These are phyloP conservation scores for Enteromius treurensis DNA, from an alignment of 2,797 vertebrate genomes.

Conservation along the genomic window DNA sequence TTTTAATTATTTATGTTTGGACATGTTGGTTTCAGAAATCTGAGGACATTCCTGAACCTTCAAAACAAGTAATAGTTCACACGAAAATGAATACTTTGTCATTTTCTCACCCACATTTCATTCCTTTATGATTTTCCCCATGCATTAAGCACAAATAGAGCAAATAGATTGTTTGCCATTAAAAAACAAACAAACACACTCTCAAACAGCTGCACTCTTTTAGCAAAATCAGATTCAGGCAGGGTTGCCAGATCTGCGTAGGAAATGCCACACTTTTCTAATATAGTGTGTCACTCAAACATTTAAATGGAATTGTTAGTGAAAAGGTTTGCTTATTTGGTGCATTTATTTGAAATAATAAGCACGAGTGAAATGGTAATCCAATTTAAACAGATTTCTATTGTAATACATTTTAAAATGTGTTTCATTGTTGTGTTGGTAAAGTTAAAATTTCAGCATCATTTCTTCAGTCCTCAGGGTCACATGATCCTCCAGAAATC, in stretches of 20 bases:
- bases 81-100: not conserved
- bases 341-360: not conserved
- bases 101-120: not conserved
- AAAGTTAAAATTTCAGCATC: no score
- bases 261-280: not conserved
- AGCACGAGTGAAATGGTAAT: no score
- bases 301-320: not conserved
- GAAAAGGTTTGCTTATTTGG: not conserved
- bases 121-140: not conserved
- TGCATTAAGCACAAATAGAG: not conserved
- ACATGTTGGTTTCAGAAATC: not conserved
- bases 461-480: no score
- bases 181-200: not conserved
- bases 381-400: no score
- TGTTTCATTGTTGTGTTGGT: no score
- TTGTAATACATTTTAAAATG: no score
- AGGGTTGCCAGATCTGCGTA: not conserved
- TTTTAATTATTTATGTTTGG: conserved; percentile 2
- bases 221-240: not conserved
- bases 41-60: conserved; percentile 1
- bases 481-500: no score
- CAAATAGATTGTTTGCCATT: not conserved
- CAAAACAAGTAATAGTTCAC: not conserved
- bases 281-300: not conserved
- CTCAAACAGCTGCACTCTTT: not conserved